Percentiles rank a stretch among this genome's conserved stretches.
Evolutionary conservation across 1,140 invertebrate species (phyloP).

Genomic region (Myzus persicae): DNA sequence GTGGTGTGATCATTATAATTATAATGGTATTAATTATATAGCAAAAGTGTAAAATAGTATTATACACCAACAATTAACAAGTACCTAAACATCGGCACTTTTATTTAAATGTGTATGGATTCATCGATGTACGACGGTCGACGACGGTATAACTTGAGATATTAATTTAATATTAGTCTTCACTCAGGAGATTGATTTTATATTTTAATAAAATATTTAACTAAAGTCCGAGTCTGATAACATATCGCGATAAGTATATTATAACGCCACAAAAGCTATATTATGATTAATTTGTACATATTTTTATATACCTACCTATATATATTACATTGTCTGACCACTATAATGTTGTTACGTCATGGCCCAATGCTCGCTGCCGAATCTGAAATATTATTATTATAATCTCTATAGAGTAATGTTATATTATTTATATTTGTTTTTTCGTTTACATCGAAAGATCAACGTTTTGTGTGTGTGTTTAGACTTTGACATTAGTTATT

Average conservation of each 20-base stretch:
- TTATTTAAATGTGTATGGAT: neutral
- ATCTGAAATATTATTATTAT: neutral
- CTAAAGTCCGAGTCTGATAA: neutral
- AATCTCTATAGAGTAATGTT: neutral
- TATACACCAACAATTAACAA: neutral
- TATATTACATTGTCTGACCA: neutral
- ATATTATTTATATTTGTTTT: slow-evolving; percentile 21
- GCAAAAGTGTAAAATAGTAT: neutral
- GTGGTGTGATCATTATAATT: neutral
- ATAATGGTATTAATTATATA: neutral
- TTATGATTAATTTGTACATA: neutral
- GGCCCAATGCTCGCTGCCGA: neutral
- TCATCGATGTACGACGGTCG: neutral
- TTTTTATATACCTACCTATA: neutral
- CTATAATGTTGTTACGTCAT: neutral
- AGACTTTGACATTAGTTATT: slow-evolving; percentile 5
- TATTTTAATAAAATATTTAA: slow-evolving; percentile 12
- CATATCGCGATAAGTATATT: neutral
- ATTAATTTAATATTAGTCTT: neutral
- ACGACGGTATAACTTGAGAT: neutral
- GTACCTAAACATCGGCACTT: neutral
- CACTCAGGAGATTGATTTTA: neutral
- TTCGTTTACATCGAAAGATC: neutral
- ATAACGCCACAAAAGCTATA: neutral
- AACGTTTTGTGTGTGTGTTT: neutral